phyloP scores from a whole-genome alignment of 2,797 vertebrate genomes.

The Labroides dimidiatus region DNA sequence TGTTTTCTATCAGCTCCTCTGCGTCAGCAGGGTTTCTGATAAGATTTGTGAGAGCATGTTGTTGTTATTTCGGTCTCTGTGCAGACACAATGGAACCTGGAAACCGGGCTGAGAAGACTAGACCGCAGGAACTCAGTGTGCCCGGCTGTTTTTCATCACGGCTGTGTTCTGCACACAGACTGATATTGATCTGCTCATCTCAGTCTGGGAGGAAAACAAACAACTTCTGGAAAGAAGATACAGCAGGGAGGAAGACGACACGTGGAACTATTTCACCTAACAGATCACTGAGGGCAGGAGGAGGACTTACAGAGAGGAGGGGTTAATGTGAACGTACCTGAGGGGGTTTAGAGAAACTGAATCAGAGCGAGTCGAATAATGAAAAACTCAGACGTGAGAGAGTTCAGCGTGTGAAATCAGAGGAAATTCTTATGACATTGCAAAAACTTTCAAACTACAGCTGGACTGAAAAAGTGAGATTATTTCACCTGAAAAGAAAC shows the following conservation, averaged over 20 bases:
- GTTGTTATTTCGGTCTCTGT: not conserved
- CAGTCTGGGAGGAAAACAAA: constrained; percentile 5
- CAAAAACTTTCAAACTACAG: too few species aligned
- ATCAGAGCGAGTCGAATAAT: too few species aligned
- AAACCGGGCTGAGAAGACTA: not conserved
- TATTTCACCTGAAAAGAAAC: too few species aligned
- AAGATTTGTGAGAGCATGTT: not conserved
- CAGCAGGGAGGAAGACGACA: not conserved
- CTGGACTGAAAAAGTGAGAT: too few species aligned
- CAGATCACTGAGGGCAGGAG: not conserved
- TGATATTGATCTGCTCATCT: not conserved
- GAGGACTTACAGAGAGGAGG: not conserved
- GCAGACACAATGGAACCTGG: not conserved
- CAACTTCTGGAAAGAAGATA: constrained; percentile 6
- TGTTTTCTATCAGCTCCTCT: not conserved
- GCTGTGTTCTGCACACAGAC: constrained; percentile 6
- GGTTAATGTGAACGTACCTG: not conserved
- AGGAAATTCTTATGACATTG: too few species aligned
- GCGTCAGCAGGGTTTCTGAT: not conserved
- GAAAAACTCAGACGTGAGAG: not conserved
- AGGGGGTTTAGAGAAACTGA: not conserved
- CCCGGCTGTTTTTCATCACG: constrained; percentile 7
- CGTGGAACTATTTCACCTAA: not conserved
- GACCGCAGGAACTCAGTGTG: not conserved
- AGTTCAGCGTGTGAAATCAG: too few species aligned